Conservation (phyloP, 2,888 invertebrate genomes). For the Hirudinaria manillensis region DNA sequence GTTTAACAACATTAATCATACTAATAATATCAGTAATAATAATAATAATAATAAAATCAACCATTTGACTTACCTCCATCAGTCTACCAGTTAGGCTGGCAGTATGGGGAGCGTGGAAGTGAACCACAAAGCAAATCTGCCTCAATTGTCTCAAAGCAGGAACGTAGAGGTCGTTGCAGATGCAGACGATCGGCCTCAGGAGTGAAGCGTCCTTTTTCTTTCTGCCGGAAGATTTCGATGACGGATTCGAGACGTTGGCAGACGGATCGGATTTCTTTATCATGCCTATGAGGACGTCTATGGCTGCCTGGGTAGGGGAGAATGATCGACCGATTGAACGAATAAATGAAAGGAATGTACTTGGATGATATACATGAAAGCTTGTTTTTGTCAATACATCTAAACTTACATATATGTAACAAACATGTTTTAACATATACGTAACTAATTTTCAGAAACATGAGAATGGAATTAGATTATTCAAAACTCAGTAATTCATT, state of each 20-base stretch:
- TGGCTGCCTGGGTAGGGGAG: conserved; percentile 61
- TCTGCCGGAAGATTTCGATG: conserved; percentile 40
- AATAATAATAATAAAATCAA: not conserved
- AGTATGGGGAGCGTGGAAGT: conserved; percentile 56
- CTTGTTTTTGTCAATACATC: too few relatives aligned
- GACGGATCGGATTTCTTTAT: conserved; percentile 53
- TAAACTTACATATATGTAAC: too few relatives aligned
- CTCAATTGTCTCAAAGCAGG: conserved; percentile 76
- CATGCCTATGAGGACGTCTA: conserved; percentile 77
- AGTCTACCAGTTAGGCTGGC: conserved; percentile 62
- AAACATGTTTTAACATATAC: too few relatives aligned
- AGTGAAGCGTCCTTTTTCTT: conserved; percentile 56
- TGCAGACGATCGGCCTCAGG: conserved; percentile 85
- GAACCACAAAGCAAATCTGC: conserved; percentile 70
- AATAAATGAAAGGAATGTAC: not conserved
- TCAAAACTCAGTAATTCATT: too few relatives aligned
- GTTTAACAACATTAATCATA: not conserved
- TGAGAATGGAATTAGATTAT: too few relatives aligned
- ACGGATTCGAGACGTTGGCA: conserved; percentile 33
- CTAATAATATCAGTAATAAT: not conserved
- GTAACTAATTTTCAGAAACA: too few relatives aligned
- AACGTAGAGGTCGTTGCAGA: conserved; percentile 85
- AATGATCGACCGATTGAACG: not conserved
- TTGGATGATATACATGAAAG: too few relatives aligned
- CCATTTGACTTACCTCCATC: conserved; percentile 58